These are phyloP conservation scores for Corydoras sp. DNA, from an alignment of 2,113 vertebrate genomes.

Conservation along the genomic window DNA sequence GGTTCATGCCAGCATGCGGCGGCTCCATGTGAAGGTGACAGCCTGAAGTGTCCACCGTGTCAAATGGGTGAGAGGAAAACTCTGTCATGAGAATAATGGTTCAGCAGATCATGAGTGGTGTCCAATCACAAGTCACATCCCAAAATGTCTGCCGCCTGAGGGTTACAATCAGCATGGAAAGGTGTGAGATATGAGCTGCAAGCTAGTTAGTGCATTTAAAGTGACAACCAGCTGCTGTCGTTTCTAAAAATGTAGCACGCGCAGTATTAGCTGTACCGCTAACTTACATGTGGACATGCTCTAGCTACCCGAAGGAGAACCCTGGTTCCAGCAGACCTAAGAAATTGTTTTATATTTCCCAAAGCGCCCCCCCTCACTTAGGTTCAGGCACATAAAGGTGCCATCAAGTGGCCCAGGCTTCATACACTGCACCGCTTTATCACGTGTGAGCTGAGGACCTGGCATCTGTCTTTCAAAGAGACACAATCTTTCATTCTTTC, in stretches of 20 bases:
- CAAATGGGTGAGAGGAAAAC: conserved; percentile 32
- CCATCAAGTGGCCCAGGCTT: conserved; percentile 4
- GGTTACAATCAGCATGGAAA: conserved; percentile 27
- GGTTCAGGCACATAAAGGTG: conserved; percentile 17
- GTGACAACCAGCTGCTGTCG: background rate
- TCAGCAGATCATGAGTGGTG: conserved; percentile 16
- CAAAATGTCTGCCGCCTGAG: conserved; percentile 22
- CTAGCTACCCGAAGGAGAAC: background rate
- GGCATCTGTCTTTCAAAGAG: conserved; percentile 35
- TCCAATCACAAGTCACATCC: conserved; percentile 23
- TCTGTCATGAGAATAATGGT: conserved; percentile 24
- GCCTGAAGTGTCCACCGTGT: conserved; percentile 16
- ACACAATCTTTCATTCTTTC: conserved; percentile 39
- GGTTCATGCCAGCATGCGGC: conserved; percentile 20
- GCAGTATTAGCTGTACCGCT: background rate
- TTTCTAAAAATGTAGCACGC: background rate
- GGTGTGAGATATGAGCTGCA: conserved; percentile 18
- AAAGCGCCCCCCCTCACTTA: conserved; percentile 9
- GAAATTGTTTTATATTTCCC: background rate
- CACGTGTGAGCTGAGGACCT: conserved; percentile 42
- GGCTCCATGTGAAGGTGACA: conserved; percentile 25
- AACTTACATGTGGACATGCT: background rate
- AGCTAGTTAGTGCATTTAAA: background rate
- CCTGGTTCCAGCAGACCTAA: no score
- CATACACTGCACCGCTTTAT: conserved; percentile 31